Base-by-base conservation (phyloP, 2,113 vertebrate genomes). In the Barbus barbus region DNA sequence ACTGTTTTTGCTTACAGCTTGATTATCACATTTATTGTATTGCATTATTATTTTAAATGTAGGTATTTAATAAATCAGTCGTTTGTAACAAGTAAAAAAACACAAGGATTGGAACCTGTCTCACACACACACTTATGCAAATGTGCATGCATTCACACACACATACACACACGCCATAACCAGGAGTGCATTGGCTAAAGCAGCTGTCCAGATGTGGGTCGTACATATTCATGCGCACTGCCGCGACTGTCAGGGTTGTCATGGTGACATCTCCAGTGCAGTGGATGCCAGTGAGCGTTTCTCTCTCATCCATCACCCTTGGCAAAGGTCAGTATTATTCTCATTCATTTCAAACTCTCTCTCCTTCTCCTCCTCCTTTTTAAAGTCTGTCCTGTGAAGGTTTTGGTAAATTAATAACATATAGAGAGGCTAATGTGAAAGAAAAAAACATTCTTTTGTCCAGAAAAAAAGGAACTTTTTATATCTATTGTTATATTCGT, bases 311-410 rank as follows among this genome's bases (percentile, higher is more conserved):
- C 86, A 88, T 92, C 92, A 92, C 92, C 73, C 56, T 18, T 91
- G 89, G 91, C 93, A 94, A 85, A 93, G 92, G 91, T 94, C 92
- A 93, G 90, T 87, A 92, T 94, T 93, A 88, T 93, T 94, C 94
- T 94, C 93, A 91, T 93, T 95, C 93, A 86, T 84, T 67, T 84
- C 44, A 65, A 65, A 76, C 38, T 67, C 53, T 65, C 46, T 71
- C 44, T 69, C 72, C 67, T 74, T 82, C 79, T 85, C 78, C 86
- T 63, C 5, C 53, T n/a, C n/a, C n/a, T 60, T 48, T 88, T 86
- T 81, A 81, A 85, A 86, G 24, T 53, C 84, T 81, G 78, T 78
- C 78, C 41, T 74, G 71, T 38, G 67, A 84, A 78, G 77, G 82
- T 83, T 88, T 88, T 83, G 51, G 79, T 69, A 82, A 82, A 82